These are phyloP conservation scores for Pollimyrus isidori DNA, from an alignment of 2,113 vertebrate genomes.

Conservation along the genomic window DNA sequence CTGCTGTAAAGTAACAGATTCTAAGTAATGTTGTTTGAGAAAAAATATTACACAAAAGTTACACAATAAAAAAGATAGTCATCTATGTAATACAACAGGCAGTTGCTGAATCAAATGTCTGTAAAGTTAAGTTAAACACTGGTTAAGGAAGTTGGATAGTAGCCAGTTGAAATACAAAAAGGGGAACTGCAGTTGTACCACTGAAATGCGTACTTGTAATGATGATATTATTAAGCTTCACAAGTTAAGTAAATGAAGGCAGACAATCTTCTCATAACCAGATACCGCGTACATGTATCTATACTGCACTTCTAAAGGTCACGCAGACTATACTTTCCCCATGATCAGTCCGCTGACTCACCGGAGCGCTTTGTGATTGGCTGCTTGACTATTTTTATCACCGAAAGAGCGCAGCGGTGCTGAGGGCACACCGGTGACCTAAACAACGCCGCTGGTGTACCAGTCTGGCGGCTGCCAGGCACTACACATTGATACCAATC, in stretches of 20 bases:
- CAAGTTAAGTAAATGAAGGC: neutral
- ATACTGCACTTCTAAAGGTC: neutral
- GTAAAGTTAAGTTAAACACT: neutral
- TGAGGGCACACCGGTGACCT: neutral
- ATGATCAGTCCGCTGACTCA: neutral
- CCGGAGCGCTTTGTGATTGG: neutral
- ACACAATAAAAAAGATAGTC: neutral
- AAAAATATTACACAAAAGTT: neutral
- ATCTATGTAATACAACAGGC: neutral
- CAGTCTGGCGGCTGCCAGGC: neutral
- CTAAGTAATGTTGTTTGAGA: neutral
- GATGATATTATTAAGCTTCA: neutral
- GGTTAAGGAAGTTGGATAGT: neutral
- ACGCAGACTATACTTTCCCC: neutral
- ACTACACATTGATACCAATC: constrained; percentile 1
- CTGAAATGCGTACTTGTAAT: neutral
- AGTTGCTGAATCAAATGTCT: neutral
- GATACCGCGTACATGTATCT: neutral
- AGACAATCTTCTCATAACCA: neutral
- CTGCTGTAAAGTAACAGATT: neutral
- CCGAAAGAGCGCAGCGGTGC: neutral
- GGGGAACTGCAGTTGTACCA: neutral
- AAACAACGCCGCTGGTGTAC: neutral
- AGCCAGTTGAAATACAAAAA: neutral
- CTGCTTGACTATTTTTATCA: neutral